phyloP scores from a whole-genome alignment of 35 echinoderm and acorn worm genomes.

The Lytechinus pictus region DNA sequence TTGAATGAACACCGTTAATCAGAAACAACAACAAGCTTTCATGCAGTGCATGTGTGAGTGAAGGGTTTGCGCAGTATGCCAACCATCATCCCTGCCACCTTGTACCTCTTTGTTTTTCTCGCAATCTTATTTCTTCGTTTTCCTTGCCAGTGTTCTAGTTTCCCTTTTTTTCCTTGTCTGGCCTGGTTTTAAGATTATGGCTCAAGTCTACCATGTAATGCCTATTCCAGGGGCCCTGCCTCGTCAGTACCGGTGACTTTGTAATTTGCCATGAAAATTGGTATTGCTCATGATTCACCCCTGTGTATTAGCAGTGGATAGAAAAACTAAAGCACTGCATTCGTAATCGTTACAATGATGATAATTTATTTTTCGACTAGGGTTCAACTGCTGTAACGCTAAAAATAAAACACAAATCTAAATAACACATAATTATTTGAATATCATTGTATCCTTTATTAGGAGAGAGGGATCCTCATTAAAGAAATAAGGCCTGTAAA shows the following conservation, averaged over 20 bases:
- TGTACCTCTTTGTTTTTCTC: background rate
- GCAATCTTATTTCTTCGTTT: background rate
- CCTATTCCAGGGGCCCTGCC: background rate
- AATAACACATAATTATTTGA: too few relatives aligned
- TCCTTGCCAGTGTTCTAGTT: background rate
- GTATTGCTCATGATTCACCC: background rate
- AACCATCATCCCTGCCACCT: background rate
- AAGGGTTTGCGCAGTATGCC: background rate
- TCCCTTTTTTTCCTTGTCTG: background rate
- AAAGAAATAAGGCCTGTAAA: too few relatives aligned
- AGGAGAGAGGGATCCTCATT: too few relatives aligned
- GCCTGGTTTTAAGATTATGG: background rate
- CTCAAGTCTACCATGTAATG: slow-evolving; percentile 15
- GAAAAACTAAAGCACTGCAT: background rate
- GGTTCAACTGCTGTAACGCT: too few relatives aligned
- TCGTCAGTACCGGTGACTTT: background rate
- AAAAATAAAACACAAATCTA: too few relatives aligned
- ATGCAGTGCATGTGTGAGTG: too few relatives aligned
- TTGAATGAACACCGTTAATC: too few relatives aligned
- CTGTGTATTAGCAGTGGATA: background rate
- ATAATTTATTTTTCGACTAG: too few relatives aligned
- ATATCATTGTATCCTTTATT: too few relatives aligned
- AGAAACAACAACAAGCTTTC: too few relatives aligned
- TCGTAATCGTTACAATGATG: too few relatives aligned
- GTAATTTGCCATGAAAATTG: background rate